These are phyloP conservation scores for Antechinus flavipes DNA, from an alignment of 2,113 vertebrate species.

Conservation along the genomic window DNA sequence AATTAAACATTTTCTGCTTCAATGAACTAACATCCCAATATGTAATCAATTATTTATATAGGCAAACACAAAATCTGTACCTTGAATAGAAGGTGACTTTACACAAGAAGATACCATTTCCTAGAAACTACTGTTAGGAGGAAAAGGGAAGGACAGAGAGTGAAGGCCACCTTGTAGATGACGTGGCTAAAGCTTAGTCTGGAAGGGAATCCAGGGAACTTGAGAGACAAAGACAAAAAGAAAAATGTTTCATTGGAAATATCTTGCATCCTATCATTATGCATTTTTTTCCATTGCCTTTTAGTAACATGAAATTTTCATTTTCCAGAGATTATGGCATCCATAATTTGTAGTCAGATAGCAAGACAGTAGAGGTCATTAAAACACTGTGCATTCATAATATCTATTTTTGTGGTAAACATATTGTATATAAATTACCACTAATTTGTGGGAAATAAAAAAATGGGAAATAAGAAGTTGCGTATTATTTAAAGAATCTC, in stretches of 20 bases:
- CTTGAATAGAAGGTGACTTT: not conserved
- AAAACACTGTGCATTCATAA: not conserved
- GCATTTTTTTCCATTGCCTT: not conserved
- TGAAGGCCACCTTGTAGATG: not conserved
- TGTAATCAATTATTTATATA: not conserved
- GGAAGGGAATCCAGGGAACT: not conserved
- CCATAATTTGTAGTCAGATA: not conserved
- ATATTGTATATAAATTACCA: too few species aligned
- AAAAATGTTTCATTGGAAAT: not conserved
- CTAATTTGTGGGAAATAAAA: not conserved
- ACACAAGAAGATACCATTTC: not conserved
- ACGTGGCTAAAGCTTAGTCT: not conserved
- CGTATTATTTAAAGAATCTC: not conserved
- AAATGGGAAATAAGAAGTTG: not conserved
- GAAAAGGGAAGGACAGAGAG: not conserved
- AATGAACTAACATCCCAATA: conserved; percentile 1
- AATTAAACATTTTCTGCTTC: not conserved
- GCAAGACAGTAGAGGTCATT: not conserved
- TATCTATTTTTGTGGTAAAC: not conserved
- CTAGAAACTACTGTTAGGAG: not conserved
- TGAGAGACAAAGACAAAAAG: not conserved
- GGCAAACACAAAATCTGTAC: not conserved
- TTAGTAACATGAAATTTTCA: not conserved
- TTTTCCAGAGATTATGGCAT: not conserved
- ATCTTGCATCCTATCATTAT: not conserved